Evolutionary conservation across 2,797 vertebrate species (phyloP).

Genomic region (Sorex maritimensis): DNA sequence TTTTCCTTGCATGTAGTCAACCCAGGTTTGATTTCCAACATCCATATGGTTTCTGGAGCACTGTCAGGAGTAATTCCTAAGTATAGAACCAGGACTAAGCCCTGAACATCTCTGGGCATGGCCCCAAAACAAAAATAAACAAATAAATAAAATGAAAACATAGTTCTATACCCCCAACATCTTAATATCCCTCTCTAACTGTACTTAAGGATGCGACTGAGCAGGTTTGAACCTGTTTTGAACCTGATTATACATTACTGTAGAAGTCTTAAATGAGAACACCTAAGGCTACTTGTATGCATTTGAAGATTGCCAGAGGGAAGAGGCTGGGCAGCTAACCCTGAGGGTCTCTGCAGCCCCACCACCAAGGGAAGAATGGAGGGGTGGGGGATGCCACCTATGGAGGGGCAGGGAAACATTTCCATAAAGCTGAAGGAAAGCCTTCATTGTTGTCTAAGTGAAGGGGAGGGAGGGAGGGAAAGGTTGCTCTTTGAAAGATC

Average conservation of each 20-base stretch:
- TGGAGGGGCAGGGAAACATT: background rate
- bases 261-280: slow-evolving; percentile 46
- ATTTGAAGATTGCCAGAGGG: background rate
- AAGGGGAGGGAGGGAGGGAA: background rate
- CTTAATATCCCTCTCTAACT: slow-evolving; percentile 44
- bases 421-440: slow-evolving; percentile 38
- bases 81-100: no score
- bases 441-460: background rate
- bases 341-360: background rate
- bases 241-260: slow-evolving; percentile 60
- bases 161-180: background rate
- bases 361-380: background rate
- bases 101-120: no score
- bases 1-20: no score
- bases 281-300: background rate
- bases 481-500: background rate
- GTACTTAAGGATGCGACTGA: slow-evolving; percentile 20
- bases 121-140: no score
- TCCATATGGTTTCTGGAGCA: no score
- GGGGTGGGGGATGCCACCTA: background rate
- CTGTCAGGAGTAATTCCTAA: no score
- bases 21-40: no score
- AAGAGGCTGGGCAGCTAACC: no score
- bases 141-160: background rate
- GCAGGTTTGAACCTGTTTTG: slow-evolving; percentile 66